Conservation (phyloP, 23 tunicate species). For the Trididemnum nubilum region DNA sequence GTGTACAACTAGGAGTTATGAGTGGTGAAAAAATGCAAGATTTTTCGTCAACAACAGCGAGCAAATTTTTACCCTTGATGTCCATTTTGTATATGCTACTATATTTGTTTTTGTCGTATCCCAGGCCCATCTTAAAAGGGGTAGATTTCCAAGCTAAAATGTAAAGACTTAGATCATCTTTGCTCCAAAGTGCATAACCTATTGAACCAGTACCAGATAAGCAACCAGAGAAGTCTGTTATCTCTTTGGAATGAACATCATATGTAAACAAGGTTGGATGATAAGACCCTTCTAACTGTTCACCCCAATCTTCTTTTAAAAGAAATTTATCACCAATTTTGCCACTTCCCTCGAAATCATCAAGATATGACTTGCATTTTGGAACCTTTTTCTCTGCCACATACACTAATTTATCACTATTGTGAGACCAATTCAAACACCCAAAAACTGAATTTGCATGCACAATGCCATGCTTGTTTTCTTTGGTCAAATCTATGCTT, state of each 20-base stretch:
- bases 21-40: constrained; percentile 57
- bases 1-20: constrained; percentile 43
- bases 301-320: constrained; percentile 82
- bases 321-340: constrained; percentile 51
- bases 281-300: constrained; percentile 53
- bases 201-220: constrained; percentile 52
- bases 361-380: constrained; percentile 40
- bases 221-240: constrained; percentile 23
- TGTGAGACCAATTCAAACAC: constrained; percentile 79
- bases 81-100: constrained; percentile 39
- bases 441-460: constrained; percentile 61
- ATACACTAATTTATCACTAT: constrained; percentile 52
- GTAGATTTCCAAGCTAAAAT: constrained; percentile 56
- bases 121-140: constrained; percentile 75
- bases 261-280: constrained; percentile 59
- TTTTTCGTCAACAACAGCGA: constrained; percentile 1
- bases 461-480: constrained; percentile 74
- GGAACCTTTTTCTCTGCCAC: constrained; percentile 65
- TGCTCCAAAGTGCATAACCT: constrained; percentile 53
- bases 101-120: constrained; percentile 57
- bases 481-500: constrained; percentile 50
- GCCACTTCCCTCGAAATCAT: constrained; percentile 7
- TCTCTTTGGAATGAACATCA: constrained; percentile 42
- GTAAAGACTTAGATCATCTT: constrained; percentile 41
- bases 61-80: neutral